phyloP scores from a whole-genome alignment of 2,113 vertebrate species.

The Hirundichthys speculiger region DNA sequence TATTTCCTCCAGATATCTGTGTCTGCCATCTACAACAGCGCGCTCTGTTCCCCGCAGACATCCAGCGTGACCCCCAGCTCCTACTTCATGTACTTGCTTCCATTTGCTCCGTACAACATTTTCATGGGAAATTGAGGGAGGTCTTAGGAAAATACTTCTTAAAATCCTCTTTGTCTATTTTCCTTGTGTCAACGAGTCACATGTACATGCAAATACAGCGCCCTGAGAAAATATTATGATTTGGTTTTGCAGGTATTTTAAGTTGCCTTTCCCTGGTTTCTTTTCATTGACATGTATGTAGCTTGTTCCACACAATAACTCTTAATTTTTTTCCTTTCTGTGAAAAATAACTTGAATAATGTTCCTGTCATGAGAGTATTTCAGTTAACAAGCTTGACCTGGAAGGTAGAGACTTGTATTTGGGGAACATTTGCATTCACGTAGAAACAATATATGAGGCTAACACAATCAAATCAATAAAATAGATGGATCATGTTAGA shows the following conservation, averaged over 20 bases:
- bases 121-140: conserved; percentile 65
- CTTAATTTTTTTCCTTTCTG: too few relatives aligned
- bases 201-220: conserved; percentile 54
- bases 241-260: conserved; percentile 80
- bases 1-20: not conserved
- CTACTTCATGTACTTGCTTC: conserved; percentile 24
- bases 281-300: conserved; percentile 61
- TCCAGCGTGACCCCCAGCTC: conserved; percentile 2
- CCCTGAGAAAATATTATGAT: conserved; percentile 79
- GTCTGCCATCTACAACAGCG: not conserved
- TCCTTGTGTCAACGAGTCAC: conserved; percentile 71
- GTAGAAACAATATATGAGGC: conserved; percentile 66
- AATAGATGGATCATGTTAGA: not conserved
- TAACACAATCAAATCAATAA: too few relatives aligned
- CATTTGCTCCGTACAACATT: conserved; percentile 54
- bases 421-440: conserved; percentile 61
- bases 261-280: conserved; percentile 63
- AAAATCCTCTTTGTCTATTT: conserved; percentile 78
- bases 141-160: conserved; percentile 70
- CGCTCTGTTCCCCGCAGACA: not conserved
- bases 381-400: too few relatives aligned
- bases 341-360: too few relatives aligned
- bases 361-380: too few relatives aligned
- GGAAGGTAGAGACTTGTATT: too few relatives aligned
- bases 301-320: conserved; percentile 72